phyloP scores from a whole-genome alignment of 2,113 vertebrate genomes.

The Lepisosteus oculatus region DNA sequence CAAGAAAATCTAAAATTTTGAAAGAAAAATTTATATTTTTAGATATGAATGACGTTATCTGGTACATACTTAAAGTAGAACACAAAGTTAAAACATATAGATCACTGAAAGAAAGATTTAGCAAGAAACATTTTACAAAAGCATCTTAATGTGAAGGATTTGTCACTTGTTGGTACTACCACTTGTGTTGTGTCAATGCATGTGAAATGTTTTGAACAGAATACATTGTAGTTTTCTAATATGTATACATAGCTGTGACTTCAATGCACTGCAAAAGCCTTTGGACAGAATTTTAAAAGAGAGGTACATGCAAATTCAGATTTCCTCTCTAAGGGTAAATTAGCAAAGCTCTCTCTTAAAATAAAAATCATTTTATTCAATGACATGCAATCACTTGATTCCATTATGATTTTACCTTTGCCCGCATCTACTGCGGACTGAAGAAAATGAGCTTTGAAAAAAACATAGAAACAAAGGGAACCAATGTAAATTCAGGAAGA shows the following conservation, averaged over 20 bases:
- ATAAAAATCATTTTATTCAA: not conserved
- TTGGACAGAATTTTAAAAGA: not conserved
- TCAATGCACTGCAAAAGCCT: not conserved
- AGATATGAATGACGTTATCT: not conserved
- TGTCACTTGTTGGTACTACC: not conserved
- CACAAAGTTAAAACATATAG: not conserved
- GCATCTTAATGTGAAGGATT: not conserved
- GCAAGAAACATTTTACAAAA: no score
- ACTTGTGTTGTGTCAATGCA: not conserved
- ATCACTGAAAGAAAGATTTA: not conserved
- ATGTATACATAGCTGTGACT: not conserved
- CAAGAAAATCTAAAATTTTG: not conserved
- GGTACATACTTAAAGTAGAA: not conserved
- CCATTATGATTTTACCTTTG: constrained; percentile 81
- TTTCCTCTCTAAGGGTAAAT: not conserved
- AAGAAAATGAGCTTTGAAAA: constrained; percentile 74
- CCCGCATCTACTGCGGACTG: constrained; percentile 79
- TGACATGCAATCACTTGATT: constrained; percentile 35
- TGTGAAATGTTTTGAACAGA: no score
- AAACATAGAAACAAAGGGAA: constrained; percentile 69
- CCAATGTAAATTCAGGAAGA: constrained; percentile 44
- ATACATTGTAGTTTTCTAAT: no score
- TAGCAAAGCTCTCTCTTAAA: not conserved
- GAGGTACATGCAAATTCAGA: constrained; percentile 7
- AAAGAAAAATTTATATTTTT: not conserved